Percentiles rank a stretch among this genome's conserved stretches.
phyloP scores from a whole-genome alignment of 2,888 invertebrate species.

The Campoplex nolae region DNA sequence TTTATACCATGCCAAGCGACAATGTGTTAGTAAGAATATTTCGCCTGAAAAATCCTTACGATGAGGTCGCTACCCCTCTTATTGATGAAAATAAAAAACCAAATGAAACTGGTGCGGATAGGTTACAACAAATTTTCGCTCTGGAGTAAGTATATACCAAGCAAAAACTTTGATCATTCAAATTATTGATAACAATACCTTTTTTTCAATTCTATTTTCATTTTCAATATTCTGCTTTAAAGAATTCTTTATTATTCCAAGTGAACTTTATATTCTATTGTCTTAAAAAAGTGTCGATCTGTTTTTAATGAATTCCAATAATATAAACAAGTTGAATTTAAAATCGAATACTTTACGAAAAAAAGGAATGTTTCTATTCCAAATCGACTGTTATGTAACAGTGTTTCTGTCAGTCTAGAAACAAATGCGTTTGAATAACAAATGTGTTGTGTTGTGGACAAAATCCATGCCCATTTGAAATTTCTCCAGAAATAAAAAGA shows the following conservation, averaged over 20 bases:
- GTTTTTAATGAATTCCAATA: neutral
- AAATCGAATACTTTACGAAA: neutral
- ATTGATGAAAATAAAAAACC: neutral
- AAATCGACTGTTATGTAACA: neutral
- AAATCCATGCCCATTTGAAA: no score
- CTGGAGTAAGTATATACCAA: slow-evolving; percentile 72
- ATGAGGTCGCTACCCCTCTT: neutral
- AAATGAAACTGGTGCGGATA: slow-evolving; percentile 65
- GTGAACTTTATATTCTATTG: neutral
- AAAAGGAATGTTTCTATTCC: neutral
- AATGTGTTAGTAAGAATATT: neutral
- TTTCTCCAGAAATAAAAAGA: neutral
- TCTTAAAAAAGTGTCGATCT: neutral
- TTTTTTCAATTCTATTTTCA: neutral
- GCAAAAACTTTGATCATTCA: neutral
- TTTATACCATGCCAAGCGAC: neutral
- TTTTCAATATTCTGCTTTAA: neutral
- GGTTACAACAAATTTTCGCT: slow-evolving; percentile 71
- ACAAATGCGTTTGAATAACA: neutral
- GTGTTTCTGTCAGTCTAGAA: neutral
- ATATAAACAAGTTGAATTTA: neutral
- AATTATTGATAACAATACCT: neutral
- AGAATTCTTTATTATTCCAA: neutral
- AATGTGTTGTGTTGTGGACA: neutral
- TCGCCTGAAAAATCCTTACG: neutral